A percentile compares a stretch with the other conserved stretches of the same genome.
These are phyloP conservation scores for Hippoglossus hippoglossus DNA, from an alignment of 2,797 vertebrate genomes.

Conservation along the genomic window DNA sequence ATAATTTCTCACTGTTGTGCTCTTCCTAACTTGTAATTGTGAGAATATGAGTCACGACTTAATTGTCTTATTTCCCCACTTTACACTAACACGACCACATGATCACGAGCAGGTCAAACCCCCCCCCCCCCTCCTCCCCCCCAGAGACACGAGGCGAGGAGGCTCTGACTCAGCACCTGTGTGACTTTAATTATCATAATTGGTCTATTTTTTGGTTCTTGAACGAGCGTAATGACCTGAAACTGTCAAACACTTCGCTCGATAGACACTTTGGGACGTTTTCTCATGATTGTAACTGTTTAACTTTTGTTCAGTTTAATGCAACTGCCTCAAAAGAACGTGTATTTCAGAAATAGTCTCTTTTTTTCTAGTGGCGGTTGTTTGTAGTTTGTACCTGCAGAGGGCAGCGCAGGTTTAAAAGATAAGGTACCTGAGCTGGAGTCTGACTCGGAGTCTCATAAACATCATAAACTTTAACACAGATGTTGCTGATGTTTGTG, in stretches of 20 bases:
- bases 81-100: constrained; percentile 28
- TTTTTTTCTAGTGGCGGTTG: no score
- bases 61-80: constrained; percentile 42
- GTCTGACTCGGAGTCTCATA: no score
- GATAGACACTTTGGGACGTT: neutral
- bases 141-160: neutral
- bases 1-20: constrained; percentile 41
- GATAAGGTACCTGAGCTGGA: neutral
- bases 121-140: constrained; percentile 3
- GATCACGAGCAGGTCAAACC: constrained; percentile 5
- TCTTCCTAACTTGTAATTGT: constrained; percentile 48
- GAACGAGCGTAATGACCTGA: constrained; percentile 2
- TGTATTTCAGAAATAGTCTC: neutral
- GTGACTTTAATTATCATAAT: constrained; percentile 39
- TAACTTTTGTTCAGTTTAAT: neutral
- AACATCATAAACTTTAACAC: no score
- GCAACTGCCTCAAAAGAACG: neutral
- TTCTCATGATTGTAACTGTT: constrained; percentile 6
- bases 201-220: neutral
- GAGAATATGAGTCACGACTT: constrained; percentile 46
- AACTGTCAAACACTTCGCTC: neutral
- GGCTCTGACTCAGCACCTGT: constrained; percentile 15
- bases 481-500: no score
- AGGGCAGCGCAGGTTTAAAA: neutral
- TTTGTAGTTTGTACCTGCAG: neutral